phyloP scores from a whole-genome alignment of 2,113 vertebrate genomes.

The Tragelaphus strepsiceros region DNA sequence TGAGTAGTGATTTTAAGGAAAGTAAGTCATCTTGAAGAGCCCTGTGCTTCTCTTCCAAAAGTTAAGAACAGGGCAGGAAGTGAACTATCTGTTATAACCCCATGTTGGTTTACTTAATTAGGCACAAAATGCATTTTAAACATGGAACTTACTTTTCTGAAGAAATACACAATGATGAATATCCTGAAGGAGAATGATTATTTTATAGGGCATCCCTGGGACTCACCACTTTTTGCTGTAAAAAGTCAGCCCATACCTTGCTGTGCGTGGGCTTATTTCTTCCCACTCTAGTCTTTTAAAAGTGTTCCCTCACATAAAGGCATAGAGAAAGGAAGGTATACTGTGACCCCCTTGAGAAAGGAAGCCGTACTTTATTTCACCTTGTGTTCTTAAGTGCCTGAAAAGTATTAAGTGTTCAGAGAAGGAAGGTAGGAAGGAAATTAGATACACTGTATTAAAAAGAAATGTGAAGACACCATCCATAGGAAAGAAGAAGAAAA shows the following conservation, averaged over 20 bases:
- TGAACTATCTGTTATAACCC: background rate
- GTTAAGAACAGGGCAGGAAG: background rate
- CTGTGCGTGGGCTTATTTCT: background rate
- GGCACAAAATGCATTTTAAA: background rate
- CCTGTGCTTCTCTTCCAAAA: background rate
- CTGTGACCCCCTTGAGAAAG: background rate
- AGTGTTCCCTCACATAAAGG: background rate
- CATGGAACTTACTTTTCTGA: background rate
- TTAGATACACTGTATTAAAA: background rate
- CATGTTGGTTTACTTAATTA: background rate
- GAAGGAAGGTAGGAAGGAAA: background rate
- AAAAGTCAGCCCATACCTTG: background rate
- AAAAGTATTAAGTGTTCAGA: background rate
- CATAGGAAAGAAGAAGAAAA: background rate
- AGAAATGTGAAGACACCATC: background rate
- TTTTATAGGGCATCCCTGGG: background rate
- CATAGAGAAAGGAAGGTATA: background rate
- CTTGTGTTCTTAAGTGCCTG: background rate
- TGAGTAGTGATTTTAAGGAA: constrained; percentile 30
- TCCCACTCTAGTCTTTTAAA: background rate
- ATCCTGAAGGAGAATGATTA: background rate
- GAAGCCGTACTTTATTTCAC: background rate
- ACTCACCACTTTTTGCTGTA: background rate
- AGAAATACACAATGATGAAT: background rate
- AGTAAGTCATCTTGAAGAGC: background rate